These are phyloP conservation scores for Metaphire vulgaris DNA, from an alignment of 1,140 invertebrate genomes.

Conservation along the genomic window DNA sequence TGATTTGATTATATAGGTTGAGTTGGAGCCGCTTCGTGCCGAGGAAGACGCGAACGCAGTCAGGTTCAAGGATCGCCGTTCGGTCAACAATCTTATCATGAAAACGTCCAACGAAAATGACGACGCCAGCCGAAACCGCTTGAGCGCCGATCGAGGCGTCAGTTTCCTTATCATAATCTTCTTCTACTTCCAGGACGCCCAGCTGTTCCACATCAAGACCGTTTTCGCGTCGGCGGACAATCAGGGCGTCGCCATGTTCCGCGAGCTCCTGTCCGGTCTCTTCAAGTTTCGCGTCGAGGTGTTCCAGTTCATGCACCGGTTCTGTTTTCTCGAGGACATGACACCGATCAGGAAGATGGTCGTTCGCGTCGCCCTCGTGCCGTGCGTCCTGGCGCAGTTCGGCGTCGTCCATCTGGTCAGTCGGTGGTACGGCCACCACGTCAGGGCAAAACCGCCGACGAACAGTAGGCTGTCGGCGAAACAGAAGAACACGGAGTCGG, in stretches of 20 bases:
- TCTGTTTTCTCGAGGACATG: slow-evolving; percentile 22
- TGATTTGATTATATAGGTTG: too few species aligned
- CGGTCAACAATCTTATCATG: too few species aligned
- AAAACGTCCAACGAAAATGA: too few species aligned
- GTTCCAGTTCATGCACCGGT: too few species aligned
- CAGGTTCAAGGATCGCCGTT: too few species aligned
- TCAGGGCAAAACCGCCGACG: too few species aligned
- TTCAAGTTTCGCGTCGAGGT: too few species aligned
- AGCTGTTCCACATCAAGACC: slow-evolving; percentile 23
- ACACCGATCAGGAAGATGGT: slow-evolving; percentile 23
- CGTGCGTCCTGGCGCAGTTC: slow-evolving; percentile 22
- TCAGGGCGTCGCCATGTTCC: slow-evolving; percentile 13
- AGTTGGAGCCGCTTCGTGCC: too few species aligned
- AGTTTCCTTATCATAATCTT: slow-evolving; percentile 29
- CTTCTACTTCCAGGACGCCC: too few species aligned
- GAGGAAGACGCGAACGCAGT: too few species aligned
- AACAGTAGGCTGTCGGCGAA: too few species aligned
- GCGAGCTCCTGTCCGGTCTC: slow-evolving; percentile 20
- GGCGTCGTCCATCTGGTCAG: slow-evolving; percentile 21
- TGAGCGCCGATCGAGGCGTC: slow-evolving; percentile 18
- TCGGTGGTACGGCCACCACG: slow-evolving; percentile 12
- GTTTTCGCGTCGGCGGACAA: slow-evolving; percentile 23
- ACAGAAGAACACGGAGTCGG: too few species aligned
- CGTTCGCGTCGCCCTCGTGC: slow-evolving; percentile 10
- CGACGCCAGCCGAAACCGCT: not conserved